These are phyloP conservation scores for Pelodiscus sinensis DNA, from an alignment of 2,113 vertebrate genomes.

Conservation along the genomic window DNA sequence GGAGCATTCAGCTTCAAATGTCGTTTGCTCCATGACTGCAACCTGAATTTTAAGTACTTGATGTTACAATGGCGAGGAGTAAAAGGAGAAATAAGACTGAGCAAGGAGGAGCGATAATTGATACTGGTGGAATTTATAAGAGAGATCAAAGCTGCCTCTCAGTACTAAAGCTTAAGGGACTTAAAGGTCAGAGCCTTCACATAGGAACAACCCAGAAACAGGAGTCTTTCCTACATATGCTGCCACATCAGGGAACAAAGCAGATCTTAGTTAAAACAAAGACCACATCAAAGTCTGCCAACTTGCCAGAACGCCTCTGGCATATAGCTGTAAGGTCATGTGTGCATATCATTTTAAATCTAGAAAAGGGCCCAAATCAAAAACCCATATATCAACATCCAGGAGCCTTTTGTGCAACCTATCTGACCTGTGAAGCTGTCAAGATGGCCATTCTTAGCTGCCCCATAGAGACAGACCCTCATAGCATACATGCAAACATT, in stretches of 20 bases:
- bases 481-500: background rate
- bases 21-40: background rate
- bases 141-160: background rate
- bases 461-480: background rate
- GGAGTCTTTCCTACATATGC: background rate
- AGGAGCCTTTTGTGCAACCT: background rate
- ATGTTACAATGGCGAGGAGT: background rate
- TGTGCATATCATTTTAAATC: background rate
- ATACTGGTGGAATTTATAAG: background rate
- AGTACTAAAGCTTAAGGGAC: background rate
- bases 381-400: background rate
- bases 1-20: background rate
- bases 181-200: background rate
- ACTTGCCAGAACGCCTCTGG: background rate
- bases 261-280: background rate
- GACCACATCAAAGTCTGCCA: background rate
- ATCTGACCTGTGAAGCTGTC: background rate
- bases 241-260: background rate
- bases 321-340: background rate
- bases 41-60: background rate
- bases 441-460: accelerated
- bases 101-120: background rate
- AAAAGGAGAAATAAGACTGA: background rate
- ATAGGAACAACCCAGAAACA: background rate
- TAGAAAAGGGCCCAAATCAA: background rate